Base-by-base conservation (phyloP, 2,113 vertebrate genomes). In the Muntiacus reevesi region DNA sequence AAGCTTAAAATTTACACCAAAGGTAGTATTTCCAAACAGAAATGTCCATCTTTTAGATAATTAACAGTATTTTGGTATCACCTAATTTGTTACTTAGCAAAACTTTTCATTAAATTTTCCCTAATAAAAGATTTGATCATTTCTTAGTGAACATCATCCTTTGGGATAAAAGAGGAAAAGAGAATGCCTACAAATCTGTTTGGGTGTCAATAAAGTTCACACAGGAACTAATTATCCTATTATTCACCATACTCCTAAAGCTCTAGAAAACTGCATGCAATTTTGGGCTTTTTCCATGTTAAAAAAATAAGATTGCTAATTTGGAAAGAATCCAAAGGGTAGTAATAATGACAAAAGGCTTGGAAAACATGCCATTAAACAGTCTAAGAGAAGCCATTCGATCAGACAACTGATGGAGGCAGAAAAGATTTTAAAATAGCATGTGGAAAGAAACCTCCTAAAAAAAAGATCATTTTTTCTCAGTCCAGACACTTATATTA, bases 301-400 rank as follows among this genome's bases (percentile, higher is more conserved):
- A 64, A 54, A 82, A 30, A 92, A 59, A 71, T 36, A 21, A 0
- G 50, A 86, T 33, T 40, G 23, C 96, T 98, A 97, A 98, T 97
- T 43, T 87, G 92, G 95, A 97, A 96, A 98, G 50, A 95, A 45
- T 89, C 86, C 95, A 98, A 95, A 55, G 30, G 45, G 19, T 62
- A 96, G 93, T 60, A 91, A 59, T 64, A 93, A 96, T 45, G 21
- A 11, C 90, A 88, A 95, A 97, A 97, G 45, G 1, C 87, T 97
- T 82, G 87, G 89, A 97, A 98, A 97, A 91, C 89, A 95, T 23
- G 55, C 74, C 60, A 50, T 97, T 95, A 88, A 45, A 92, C 67
- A 96, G 11, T n/a, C 87, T 96, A 88, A 87, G 83, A 96, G 59
- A 98, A 97, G 16, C 23, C 6, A 74, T 79, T 2, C 36, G 33